Conservation (phyloP, 2,797 vertebrate genomes). For the Lutjanus campechanus region DNA sequence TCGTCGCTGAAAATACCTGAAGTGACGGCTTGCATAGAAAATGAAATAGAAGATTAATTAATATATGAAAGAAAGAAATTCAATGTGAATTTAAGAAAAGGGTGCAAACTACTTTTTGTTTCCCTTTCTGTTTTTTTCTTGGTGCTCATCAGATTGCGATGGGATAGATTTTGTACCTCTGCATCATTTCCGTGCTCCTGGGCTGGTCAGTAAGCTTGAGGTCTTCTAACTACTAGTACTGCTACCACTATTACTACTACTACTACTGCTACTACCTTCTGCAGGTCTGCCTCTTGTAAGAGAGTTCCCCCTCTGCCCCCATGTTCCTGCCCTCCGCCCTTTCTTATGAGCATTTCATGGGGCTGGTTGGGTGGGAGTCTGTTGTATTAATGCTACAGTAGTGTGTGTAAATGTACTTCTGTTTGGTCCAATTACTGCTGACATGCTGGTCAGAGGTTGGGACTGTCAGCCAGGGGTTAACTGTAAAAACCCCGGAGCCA, state of each 20-base stretch:
- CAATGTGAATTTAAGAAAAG: conserved; percentile 66
- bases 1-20: conserved; percentile 70
- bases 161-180: conserved; percentile 75
- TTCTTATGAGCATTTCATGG: conserved; percentile 32
- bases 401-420: conserved; percentile 90
- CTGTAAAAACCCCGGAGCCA: conserved; percentile 3
- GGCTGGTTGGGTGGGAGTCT: conserved; percentile 75
- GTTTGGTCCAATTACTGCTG: conserved; percentile 87
- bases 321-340: conserved; percentile 17
- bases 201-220: conserved; percentile 59
- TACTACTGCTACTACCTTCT: conserved; percentile 70
- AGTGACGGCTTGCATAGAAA: conserved; percentile 70
- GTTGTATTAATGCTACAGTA: conserved; percentile 87
- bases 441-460: conserved; percentile 82
- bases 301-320: conserved; percentile 43
- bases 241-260: conserved; percentile 50
- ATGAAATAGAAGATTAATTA: conserved; percentile 46
- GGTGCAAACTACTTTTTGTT: conserved; percentile 69
- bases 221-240: conserved; percentile 56
- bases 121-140: conserved; percentile 77
- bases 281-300: conserved; percentile 66
- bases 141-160: conserved; percentile 88
- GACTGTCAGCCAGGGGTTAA: conserved; percentile 73
- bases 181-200: conserved; percentile 45
- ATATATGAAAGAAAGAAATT: conserved; percentile 37